These are phyloP conservation scores for Picus viridis DNA, from an alignment of 2,797 vertebrate species.

Conservation along the genomic window DNA sequence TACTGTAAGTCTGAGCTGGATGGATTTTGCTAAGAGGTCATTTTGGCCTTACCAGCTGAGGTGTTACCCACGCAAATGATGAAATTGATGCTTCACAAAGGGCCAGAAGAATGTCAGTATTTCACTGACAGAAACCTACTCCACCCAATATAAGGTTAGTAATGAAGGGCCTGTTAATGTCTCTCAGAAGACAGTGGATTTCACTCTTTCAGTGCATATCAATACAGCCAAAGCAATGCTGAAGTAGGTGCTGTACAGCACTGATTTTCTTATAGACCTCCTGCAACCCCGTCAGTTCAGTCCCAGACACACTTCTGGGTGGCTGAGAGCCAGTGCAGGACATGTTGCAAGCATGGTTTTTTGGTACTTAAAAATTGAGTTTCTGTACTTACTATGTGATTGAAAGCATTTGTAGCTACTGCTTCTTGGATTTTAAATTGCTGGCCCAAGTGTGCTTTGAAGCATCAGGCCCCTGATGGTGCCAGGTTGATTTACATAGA, in stretches of 20 bases:
- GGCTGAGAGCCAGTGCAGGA: not conserved
- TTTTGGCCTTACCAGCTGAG: not conserved
- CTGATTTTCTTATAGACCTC: not conserved
- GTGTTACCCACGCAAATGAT: not conserved
- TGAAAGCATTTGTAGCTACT: not conserved
- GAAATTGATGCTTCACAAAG: not conserved
- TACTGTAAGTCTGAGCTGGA: not conserved
- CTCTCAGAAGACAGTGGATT: not conserved
- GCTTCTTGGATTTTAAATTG: not conserved
- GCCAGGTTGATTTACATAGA: not conserved
- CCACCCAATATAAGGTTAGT: not conserved
- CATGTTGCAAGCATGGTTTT: not conserved
- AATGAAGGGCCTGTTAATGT: not conserved
- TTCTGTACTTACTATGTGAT: not conserved
- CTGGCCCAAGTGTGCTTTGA: not conserved
- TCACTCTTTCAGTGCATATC: not conserved
- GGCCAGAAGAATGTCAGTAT: not conserved
- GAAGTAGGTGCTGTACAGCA: not conserved
- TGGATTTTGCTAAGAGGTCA: not conserved
- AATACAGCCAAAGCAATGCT: not conserved
- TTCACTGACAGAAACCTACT: not conserved
- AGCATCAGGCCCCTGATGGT: not conserved
- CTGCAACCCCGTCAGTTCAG: not conserved
- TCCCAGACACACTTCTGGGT: not conserved
- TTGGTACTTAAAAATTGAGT: not conserved